Evolutionary conservation across 2,888 invertebrate genomes (phyloP).

Genomic region (Saturnia japonica): DNA sequence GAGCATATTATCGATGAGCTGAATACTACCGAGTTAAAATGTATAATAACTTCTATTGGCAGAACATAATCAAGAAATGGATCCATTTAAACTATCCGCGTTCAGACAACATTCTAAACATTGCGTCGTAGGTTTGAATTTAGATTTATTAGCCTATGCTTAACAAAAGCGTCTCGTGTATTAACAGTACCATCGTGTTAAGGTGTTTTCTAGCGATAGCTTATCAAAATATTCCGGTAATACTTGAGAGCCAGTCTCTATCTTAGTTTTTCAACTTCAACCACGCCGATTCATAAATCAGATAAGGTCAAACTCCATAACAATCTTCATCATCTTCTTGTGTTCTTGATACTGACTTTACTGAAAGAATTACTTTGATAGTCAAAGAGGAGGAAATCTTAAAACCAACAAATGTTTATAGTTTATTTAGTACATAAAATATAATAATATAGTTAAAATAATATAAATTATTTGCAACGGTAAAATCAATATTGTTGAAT

Average conservation of each 20-base stretch:
- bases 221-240: not conserved
- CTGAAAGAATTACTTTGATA: not conserved
- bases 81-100: not conserved
- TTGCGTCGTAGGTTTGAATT: not conserved
- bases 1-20: not conserved
- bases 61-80: not conserved
- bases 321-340: too few relatives aligned
- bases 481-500: slow-evolving; percentile 20
- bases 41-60: not conserved
- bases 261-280: not conserved
- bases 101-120: not conserved
- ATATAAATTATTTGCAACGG: not conserved
- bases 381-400: not conserved
- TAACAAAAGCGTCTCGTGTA: not conserved
- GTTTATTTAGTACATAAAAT: not conserved
- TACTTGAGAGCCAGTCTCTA: not conserved
- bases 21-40: not conserved
- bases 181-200: not conserved
- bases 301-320: not conserved
- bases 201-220: not conserved
- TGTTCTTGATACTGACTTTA: not conserved
- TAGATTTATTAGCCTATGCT: not conserved
- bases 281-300: too few relatives aligned
- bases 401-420: not conserved
- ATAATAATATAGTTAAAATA: not conserved